phyloP scores from a whole-genome alignment of 2,888 invertebrate genomes.

The Diaphora mendica region DNA sequence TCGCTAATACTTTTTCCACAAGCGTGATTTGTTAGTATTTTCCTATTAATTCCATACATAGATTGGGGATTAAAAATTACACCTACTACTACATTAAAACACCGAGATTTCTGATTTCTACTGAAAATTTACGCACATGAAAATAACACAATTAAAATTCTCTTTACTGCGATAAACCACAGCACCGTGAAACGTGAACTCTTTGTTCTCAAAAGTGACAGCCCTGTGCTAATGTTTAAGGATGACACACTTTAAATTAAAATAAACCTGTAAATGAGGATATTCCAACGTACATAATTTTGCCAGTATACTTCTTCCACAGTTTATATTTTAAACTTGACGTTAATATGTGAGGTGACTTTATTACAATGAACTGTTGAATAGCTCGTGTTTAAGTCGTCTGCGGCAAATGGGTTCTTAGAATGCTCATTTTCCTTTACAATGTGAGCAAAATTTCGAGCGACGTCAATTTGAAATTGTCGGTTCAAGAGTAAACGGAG shows the following conservation, averaged over 20 bases:
- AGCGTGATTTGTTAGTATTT: too few relatives aligned
- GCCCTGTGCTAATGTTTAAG: constrained; percentile 30
- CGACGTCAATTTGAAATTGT: constrained; percentile 17
- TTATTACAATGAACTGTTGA: constrained; percentile 23
- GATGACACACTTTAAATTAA: constrained; percentile 41
- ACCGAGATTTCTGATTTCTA: not conserved
- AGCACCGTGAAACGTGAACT: constrained; percentile 12
- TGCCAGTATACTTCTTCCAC: constrained; percentile 26
- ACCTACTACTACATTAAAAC: too few relatives aligned
- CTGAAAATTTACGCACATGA: not conserved
- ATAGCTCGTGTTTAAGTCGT: constrained; percentile 15
- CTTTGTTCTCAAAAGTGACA: constrained; percentile 20
- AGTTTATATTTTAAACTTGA: constrained; percentile 30
- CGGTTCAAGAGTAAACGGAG: constrained; percentile 11
- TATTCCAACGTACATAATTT: constrained; percentile 30
- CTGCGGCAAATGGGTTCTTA: constrained; percentile 16
- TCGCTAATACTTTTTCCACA: too few relatives aligned
- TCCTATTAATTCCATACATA: too few relatives aligned
- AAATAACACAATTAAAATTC: constrained; percentile 13
- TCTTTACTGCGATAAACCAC: constrained; percentile 1
- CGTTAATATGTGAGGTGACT: constrained; percentile 18
- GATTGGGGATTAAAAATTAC: too few relatives aligned
- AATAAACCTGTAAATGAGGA: constrained; percentile 32
- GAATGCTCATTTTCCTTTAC: constrained; percentile 18
- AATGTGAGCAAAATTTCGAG: constrained; percentile 16